Conservation (phyloP, 2,888 invertebrate species). For the Catocala fraxini region DNA sequence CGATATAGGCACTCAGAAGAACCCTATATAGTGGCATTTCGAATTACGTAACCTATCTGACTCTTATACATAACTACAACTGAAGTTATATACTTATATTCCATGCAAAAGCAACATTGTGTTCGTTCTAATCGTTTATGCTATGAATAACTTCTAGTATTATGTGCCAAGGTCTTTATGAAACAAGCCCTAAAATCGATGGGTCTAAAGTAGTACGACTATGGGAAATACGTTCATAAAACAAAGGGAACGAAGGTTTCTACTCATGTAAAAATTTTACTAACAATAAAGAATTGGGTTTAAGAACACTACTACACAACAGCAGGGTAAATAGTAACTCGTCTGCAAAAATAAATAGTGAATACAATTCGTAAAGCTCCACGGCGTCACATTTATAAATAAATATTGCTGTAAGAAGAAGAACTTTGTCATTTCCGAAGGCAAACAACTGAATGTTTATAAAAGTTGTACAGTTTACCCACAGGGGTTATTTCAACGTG, state of each 20-base stretch:
- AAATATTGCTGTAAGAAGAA: not conserved
- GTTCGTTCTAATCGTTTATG: not conserved
- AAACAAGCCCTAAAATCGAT: no score
- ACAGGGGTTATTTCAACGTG: slow-evolving; percentile 27
- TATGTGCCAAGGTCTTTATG: not conserved
- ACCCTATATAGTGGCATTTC: slow-evolving; percentile 29
- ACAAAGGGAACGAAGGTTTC: no score
- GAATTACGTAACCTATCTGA: slow-evolving; percentile 39
- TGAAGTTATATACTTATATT: slow-evolving; percentile 1
- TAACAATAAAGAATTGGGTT: no score
- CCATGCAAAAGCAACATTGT: not conserved
- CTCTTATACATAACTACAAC: not conserved
- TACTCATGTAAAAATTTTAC: no score
- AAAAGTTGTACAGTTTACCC: slow-evolving; percentile 26
- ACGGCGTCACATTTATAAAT: not conserved
- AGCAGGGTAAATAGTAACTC: no score
- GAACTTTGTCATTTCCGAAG: slow-evolving; percentile 10
- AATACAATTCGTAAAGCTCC: no score
- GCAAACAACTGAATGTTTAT: slow-evolving; percentile 33
- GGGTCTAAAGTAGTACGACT: no score
- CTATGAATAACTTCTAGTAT: slow-evolving; percentile 3
- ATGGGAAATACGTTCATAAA: no score
- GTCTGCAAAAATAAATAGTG: no score
- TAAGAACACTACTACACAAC: not conserved
- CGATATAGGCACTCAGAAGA: slow-evolving; percentile 35